Conservation (phyloP, 1,140 invertebrate genomes). For the Diachasmimorpha longicaudata region DNA sequence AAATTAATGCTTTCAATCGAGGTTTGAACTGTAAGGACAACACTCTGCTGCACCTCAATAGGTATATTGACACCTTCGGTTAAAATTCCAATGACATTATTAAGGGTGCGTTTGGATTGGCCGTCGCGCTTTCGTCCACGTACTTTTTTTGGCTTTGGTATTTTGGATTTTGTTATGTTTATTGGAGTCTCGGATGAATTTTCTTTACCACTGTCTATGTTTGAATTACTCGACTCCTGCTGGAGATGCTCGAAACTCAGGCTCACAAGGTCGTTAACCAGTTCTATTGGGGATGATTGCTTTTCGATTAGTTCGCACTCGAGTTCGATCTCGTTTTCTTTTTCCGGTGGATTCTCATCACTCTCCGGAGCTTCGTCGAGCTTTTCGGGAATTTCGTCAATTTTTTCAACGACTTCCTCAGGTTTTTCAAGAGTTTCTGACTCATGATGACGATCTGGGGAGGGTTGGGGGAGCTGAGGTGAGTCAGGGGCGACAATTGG, state of each 20-base stretch:
- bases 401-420: background rate
- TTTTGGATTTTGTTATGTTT: constrained; percentile 47
- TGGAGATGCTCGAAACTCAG: constrained; percentile 50
- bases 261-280: constrained; percentile 34
- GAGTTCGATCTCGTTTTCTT: constrained; percentile 1
- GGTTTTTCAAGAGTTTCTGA: background rate
- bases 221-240: constrained; percentile 54
- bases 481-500: too few relatives aligned
- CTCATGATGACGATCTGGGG: too few relatives aligned
- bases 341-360: constrained; percentile 2
- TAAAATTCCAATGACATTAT: constrained; percentile 57
- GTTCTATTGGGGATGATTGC: constrained; percentile 12
- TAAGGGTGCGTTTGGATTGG: constrained; percentile 43
- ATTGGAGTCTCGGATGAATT: constrained; percentile 52
- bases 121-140: constrained; percentile 47
- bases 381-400: background rate
- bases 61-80: constrained; percentile 60
- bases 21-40: constrained; percentile 54
- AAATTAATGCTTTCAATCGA: constrained; percentile 34
- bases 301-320: constrained; percentile 10
- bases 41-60: constrained; percentile 48
- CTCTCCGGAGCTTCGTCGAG: background rate
- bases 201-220: constrained; percentile 60
- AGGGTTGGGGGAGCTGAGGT: too few relatives aligned
- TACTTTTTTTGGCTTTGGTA: constrained; percentile 50